Percentiles rank a stretch among this genome's conserved stretches.
phyloP scores from a whole-genome alignment of 2,797 vertebrate genomes.

The Ataeniobius toweri region DNA sequence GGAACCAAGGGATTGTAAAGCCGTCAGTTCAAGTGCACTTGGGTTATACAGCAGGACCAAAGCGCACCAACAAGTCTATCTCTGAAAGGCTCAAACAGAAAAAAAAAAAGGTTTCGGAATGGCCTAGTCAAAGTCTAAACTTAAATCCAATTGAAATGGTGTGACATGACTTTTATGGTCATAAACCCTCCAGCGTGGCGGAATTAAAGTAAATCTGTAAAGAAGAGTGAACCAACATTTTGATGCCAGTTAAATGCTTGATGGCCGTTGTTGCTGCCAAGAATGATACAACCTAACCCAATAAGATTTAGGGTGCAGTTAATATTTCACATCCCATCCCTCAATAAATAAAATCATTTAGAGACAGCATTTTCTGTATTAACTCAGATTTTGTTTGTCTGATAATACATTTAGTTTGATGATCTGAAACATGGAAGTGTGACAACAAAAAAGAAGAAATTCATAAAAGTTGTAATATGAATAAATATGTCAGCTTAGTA shows the following conservation, averaged over 20 bases:
- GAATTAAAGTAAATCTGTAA: not conserved
- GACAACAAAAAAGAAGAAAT: not conserved
- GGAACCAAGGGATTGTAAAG: too few relatives aligned
- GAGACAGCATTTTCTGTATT: not conserved
- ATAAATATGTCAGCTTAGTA: not conserved
- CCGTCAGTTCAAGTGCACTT: not conserved
- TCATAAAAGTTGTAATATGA: not conserved
- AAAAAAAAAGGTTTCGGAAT: too few relatives aligned
- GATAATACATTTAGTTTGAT: not conserved
- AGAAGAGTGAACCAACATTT: not conserved
- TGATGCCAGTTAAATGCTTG: not conserved
- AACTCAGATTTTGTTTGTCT: too few relatives aligned
- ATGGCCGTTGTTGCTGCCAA: not conserved
- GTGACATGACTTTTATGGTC: not conserved
- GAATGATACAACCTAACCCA: not conserved
- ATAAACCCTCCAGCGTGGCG: too few relatives aligned
- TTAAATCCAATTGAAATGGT: too few relatives aligned
- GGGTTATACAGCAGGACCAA: not conserved
- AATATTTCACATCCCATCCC: not conserved
- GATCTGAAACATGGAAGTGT: not conserved
- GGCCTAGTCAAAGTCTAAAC: too few relatives aligned
- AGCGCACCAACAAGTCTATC: not conserved
- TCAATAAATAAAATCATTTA: too few relatives aligned
- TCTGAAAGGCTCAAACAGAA: too few relatives aligned
- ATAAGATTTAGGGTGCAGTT: not conserved